Evolutionary conservation across 1,140 invertebrate genomes (phyloP).

Genomic region (Sipha flava): DNA sequence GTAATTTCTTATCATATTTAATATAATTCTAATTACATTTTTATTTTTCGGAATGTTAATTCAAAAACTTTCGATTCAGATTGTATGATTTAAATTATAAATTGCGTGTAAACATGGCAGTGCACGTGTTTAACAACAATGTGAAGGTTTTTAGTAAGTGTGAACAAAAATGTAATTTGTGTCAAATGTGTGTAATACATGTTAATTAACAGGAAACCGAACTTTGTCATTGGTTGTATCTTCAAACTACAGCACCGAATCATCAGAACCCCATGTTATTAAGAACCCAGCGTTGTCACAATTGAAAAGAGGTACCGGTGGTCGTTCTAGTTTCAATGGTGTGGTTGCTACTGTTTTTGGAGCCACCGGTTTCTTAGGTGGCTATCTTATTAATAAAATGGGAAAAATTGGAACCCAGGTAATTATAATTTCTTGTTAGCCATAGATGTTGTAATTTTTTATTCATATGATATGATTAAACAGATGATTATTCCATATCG

Average conservation of each 20-base stretch:
- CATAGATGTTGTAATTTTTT: not conserved
- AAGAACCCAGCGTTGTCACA: conserved; percentile 51
- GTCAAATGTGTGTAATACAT: not conserved
- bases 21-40: not conserved
- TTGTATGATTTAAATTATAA: not conserved
- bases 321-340: conserved; percentile 92
- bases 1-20: not conserved
- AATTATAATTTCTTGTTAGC: not conserved
- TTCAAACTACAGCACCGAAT: conserved; percentile 9
- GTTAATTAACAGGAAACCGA: not conserved
- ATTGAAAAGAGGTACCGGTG: conserved; percentile 80
- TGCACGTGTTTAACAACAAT: conserved; percentile 1
- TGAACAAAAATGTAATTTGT: not conserved
- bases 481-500: conserved; percentile 89
- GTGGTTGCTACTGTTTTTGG: conserved; percentile 97
- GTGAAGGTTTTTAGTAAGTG: not conserved
- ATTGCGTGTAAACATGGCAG: not conserved
- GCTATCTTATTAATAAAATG: conserved; percentile 74
- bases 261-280: conserved; percentile 36
- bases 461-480: conserved; percentile 39
- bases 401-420: conserved; percentile 81
- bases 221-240: not conserved
- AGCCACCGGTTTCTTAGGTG: conserved; percentile 76
- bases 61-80: not conserved
- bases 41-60: not conserved